Conservation (phyloP, 1,140 invertebrate genomes). For the Branchinecta lindahli region DNA sequence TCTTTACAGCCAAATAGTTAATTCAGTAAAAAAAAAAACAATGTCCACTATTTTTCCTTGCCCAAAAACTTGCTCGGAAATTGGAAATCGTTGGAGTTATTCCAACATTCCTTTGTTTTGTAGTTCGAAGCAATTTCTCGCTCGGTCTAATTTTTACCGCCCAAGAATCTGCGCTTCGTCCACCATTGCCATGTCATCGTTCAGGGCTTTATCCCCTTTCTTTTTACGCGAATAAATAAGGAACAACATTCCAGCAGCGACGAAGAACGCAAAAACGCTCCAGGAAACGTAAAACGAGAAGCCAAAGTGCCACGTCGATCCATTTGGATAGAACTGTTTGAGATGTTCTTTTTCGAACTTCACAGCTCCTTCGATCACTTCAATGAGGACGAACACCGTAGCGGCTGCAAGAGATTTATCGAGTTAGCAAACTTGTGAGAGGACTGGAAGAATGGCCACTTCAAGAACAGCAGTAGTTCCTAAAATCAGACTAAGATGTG, state of each 20-base stretch:
- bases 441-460: no score
- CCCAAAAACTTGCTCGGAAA: no score
- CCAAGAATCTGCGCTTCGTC: slow-evolving; percentile 69
- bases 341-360: slow-evolving; percentile 18
- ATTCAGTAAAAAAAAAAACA: no score
- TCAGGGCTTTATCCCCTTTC: slow-evolving; percentile 60
- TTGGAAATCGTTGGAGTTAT: no score
- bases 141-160: slow-evolving; percentile 37
- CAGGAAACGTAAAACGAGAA: slow-evolving; percentile 63
- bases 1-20: no score
- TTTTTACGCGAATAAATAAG: slow-evolving; percentile 63
- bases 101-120: no score
- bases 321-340: slow-evolving; percentile 15
- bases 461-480: no score
- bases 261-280: slow-evolving; percentile 55
- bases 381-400: slow-evolving; percentile 20
- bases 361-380: slow-evolving; percentile 18
- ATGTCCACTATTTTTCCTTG: no score
- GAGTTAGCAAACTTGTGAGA: background rate
- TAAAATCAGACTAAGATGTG: no score
- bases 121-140: no score
- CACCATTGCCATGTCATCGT: slow-evolving; percentile 58
- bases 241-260: slow-evolving; percentile 51
- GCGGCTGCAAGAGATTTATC: slow-evolving; percentile 15
- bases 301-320: slow-evolving; percentile 35